Percentiles rank a stretch among this genome's conserved stretches.
Evolutionary conservation across 2,888 invertebrate species (phyloP).

Genomic region (Julus scandinavius): DNA sequence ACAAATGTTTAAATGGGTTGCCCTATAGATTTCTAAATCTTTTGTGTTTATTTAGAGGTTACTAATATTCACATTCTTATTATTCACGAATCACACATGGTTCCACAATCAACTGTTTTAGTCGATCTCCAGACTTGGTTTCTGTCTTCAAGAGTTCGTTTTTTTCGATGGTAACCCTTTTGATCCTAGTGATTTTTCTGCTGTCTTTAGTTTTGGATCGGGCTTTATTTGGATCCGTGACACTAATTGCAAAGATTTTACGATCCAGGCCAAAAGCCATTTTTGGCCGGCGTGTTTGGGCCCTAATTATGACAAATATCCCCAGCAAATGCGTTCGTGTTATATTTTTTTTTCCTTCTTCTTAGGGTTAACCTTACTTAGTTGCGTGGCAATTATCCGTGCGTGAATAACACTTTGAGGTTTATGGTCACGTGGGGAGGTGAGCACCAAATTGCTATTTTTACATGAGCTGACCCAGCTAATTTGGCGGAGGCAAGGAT

Average conservation of each 20-base stretch:
- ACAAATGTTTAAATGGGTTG: too few species aligned
- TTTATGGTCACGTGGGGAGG: constrained; percentile 19
- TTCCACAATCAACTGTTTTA: too few species aligned
- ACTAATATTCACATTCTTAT: too few species aligned
- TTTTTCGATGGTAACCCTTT: too few species aligned
- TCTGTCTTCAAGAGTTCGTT: too few species aligned
- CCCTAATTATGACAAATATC: constrained; percentile 16
- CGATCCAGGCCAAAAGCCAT: constrained; percentile 12
- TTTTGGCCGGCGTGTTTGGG: background rate
- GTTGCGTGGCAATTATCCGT: background rate
- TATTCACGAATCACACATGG: too few species aligned
- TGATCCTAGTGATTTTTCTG: background rate
- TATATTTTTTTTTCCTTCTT: background rate
- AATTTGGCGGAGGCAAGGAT: background rate
- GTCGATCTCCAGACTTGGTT: too few species aligned
- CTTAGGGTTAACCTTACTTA: background rate
- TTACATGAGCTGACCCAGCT: constrained; percentile 23
- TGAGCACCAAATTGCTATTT: background rate
- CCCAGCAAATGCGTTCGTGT: background rate
- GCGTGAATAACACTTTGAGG: constrained; percentile 20
- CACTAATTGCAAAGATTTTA: background rate
- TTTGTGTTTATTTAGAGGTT: too few species aligned
- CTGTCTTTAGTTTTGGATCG: background rate
- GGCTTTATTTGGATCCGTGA: background rate
- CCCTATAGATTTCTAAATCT: too few species aligned